Conservation (phyloP, 2,113 vertebrate species). For the Tetrax tetrax region DNA sequence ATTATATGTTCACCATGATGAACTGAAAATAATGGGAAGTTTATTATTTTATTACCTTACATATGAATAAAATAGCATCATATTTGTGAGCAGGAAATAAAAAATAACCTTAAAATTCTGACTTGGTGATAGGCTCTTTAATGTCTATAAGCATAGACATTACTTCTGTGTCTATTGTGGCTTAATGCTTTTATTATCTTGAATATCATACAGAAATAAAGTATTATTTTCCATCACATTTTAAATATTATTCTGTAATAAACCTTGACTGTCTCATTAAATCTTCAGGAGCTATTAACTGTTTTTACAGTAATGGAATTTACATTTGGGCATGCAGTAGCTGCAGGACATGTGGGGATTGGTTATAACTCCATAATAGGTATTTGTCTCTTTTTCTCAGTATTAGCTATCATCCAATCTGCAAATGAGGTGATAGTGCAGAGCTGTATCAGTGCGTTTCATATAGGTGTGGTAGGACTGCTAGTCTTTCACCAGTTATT, state of each 20-base stretch:
- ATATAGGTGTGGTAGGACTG: not conserved
- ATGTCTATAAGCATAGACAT: not conserved
- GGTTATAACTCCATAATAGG: not conserved
- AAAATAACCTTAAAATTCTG: conserved; percentile 33
- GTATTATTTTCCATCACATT: not conserved
- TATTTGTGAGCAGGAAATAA: not conserved
- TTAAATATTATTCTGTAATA: conserved; percentile 49
- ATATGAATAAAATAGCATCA: conserved; percentile 1
- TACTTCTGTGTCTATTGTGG: not conserved
- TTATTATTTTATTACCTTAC: conserved; percentile 57
- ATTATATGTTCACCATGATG: conserved; percentile 35
- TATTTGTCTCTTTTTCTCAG: not conserved
- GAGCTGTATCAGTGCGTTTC: not conserved
- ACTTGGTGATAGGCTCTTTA: not conserved
- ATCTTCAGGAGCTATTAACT: not conserved
- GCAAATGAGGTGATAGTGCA: not conserved
- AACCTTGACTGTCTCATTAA: not conserved
- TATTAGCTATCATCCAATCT: not conserved
- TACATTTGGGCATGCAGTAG: not conserved
- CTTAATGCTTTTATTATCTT: conserved; percentile 42
- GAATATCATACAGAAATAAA: not conserved
- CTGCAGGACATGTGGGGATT: not conserved
- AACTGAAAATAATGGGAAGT: conserved; percentile 62
- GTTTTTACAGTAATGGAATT: not conserved
- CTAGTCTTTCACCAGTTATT: not conserved